Evolutionary conservation across 2,888 invertebrate genomes (phyloP), one percentile per base, ranked within the genome.

Genomic region (Lasioglossum figueresi): DNA sequence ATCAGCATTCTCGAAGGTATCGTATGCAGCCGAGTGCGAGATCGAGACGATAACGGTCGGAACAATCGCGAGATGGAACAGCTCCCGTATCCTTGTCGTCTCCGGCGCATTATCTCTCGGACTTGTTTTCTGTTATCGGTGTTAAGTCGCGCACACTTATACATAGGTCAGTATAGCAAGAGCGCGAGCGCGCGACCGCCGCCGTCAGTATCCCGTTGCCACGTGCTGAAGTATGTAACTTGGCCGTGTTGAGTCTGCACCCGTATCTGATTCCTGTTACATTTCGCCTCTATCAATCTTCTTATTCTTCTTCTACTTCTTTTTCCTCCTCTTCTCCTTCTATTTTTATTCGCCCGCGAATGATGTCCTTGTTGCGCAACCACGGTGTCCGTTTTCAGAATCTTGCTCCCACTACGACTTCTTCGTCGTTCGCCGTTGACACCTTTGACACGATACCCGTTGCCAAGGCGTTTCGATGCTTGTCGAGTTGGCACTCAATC

Each of bases 191-290:
- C n/a, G 59, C 59, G 59, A 27, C 59, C 59, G 27, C 59, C 77
- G 84, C 79, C 72, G 66, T 72, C 82, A 83, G 89, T 85, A 83
- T 83, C 86, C 80, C 82, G 77, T 80, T 85, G 89, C 88, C 91
- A 90, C 91, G 92, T 89, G 91, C 87, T 89, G 76, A 81, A 90
- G 86, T 12, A 40, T 8, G 1, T 83, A 79, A 86, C 85, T 77
- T 79, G 70, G 76, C 79, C 66, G 34, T 82, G 84, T 88, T 80
- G 84, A 84, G 82, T 86, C 79, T 82, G 84, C 84, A 79, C 76
- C 73, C 82, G 66, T 77, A 76, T 83, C 73, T 37, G 77, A 82
- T 82, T 77, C 76, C 73, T 52, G 48, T 76, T 76, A 40, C 80
- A 76, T 31, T 80, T 71, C 74, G 77, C 23, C 34, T 43, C 76